phyloP scores from a whole-genome alignment of 2,888 invertebrate species.

The Glaucopsyche alexis region DNA sequence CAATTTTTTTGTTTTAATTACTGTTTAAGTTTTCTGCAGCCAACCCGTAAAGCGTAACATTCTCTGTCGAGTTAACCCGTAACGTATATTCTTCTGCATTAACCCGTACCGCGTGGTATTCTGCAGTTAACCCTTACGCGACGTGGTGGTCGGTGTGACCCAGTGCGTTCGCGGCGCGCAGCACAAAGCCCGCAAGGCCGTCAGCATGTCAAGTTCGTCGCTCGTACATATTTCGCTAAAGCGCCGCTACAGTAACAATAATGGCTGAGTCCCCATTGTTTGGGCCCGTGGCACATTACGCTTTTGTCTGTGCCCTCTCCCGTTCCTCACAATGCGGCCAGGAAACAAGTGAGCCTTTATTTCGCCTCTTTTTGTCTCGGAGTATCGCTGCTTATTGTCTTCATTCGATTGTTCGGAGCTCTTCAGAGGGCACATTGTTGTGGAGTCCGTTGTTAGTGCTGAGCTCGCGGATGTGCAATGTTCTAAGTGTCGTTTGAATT shows the following conservation, averaged over 20 bases:
- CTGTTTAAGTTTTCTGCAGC: too few relatives aligned
- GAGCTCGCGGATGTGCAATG: slow-evolving; percentile 75
- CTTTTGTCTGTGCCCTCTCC: slow-evolving; percentile 80
- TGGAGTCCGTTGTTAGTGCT: slow-evolving; percentile 76
- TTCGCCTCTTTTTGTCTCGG: slow-evolving; percentile 81
- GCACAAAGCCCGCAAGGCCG: slow-evolving; percentile 52
- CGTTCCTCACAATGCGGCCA: slow-evolving; percentile 80
- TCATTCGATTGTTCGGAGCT: slow-evolving; percentile 81
- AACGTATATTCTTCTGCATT: background rate
- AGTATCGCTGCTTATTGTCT: slow-evolving; percentile 82
- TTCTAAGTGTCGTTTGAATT: slow-evolving; percentile 72
- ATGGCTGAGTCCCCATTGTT: slow-evolving; percentile 77
- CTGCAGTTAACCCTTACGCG: slow-evolving; percentile 2
- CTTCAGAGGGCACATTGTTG: slow-evolving; percentile 80
- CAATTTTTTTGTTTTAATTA: too few relatives aligned
- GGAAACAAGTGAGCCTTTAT: slow-evolving; percentile 82
- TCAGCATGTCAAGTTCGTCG: slow-evolving; percentile 75
- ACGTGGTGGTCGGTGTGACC: slow-evolving; percentile 36
- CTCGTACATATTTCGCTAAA: slow-evolving; percentile 71
- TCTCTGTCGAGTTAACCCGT: background rate
- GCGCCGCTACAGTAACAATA: slow-evolving; percentile 78
- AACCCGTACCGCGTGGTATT: background rate
- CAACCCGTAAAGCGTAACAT: background rate
- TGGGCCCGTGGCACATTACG: slow-evolving; percentile 80
- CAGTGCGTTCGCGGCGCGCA: slow-evolving; percentile 40